These are phyloP conservation scores for Gryon sp. DNA, from an alignment of 1,140 invertebrate species.

Conservation along the genomic window DNA sequence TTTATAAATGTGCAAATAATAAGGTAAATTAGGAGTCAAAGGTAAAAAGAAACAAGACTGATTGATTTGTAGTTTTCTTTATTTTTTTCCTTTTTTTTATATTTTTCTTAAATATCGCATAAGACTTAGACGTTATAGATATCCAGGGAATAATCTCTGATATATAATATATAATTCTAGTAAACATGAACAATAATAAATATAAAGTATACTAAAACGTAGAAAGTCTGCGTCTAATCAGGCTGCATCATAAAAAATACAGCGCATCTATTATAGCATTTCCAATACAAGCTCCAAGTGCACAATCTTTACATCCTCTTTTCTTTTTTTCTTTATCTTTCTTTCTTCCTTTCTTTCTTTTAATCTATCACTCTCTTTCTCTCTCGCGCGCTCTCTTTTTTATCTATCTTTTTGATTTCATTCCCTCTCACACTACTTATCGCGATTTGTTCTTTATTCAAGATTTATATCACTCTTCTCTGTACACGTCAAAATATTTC, in stretches of 20 bases:
- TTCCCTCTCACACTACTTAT: slow-evolving; percentile 36
- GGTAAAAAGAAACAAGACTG: background rate
- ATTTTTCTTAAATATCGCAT: slow-evolving; percentile 60
- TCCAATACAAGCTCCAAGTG: slow-evolving; percentile 69
- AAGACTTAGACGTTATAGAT: slow-evolving; percentile 74
- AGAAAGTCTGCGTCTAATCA: slow-evolving; percentile 77
- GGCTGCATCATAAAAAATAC: slow-evolving; percentile 77
- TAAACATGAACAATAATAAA: slow-evolving; percentile 80
- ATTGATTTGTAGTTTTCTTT: slow-evolving; percentile 48
- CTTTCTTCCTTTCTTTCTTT: slow-evolving; percentile 15
- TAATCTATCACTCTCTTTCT: slow-evolving; percentile 4
- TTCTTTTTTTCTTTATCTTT: slow-evolving; percentile 14
- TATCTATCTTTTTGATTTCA: slow-evolving; percentile 24
- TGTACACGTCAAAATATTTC: slow-evolving; percentile 60
- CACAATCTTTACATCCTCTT: slow-evolving; percentile 35
- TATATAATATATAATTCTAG: slow-evolving; percentile 77
- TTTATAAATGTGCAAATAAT: no score
- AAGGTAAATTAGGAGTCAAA: background rate
- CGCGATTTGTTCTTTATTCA: slow-evolving; percentile 39
- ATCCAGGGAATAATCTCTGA: slow-evolving; percentile 77
- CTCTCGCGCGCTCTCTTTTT: no score
- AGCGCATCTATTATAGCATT: slow-evolving; percentile 75
- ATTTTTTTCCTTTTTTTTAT: slow-evolving; percentile 43
- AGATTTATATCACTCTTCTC: slow-evolving; percentile 56
- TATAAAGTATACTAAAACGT: slow-evolving; percentile 77